Conservation (phyloP, 2,797 vertebrate species). For the Xiphorhynchus erythropygius region DNA sequence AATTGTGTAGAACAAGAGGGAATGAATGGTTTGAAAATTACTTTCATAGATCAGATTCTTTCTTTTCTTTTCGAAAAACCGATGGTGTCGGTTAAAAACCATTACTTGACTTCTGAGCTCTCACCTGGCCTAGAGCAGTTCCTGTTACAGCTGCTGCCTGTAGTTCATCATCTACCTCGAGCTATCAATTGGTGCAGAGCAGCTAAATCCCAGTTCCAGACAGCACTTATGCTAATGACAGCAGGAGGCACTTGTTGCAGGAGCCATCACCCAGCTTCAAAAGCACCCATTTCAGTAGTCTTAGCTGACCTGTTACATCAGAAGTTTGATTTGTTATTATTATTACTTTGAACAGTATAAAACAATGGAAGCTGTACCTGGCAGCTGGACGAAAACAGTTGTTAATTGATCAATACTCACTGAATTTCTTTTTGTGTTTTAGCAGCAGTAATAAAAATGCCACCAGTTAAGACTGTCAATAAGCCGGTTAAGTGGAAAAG, state of each 20-base stretch:
- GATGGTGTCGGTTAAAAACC: not conserved
- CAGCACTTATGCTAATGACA: not conserved
- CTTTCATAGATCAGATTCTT: not conserved
- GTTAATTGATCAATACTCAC: not conserved
- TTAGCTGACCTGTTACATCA: not conserved
- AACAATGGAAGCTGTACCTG: not conserved
- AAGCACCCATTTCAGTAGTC: not conserved
- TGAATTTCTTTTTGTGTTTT: not conserved
- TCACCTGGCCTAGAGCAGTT: not conserved
- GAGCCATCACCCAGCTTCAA: not conserved
- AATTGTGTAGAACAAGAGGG: not conserved
- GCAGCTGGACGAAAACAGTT: not conserved
- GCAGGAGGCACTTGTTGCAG: not conserved
- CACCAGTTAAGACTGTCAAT: not conserved
- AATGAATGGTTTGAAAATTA: not conserved
- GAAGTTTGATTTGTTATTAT: not conserved
- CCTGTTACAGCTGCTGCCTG: not conserved
- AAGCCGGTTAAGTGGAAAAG: not conserved
- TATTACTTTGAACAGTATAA: not conserved
- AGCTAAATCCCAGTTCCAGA: not conserved
- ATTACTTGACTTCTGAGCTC: not conserved
- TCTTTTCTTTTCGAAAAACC: not conserved
- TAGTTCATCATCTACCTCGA: not conserved
- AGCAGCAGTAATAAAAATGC: not conserved
- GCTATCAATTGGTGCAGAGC: not conserved